phyloP scores from a whole-genome alignment of 2,113 vertebrate species.

The Phalacrocorax pelagicus region DNA sequence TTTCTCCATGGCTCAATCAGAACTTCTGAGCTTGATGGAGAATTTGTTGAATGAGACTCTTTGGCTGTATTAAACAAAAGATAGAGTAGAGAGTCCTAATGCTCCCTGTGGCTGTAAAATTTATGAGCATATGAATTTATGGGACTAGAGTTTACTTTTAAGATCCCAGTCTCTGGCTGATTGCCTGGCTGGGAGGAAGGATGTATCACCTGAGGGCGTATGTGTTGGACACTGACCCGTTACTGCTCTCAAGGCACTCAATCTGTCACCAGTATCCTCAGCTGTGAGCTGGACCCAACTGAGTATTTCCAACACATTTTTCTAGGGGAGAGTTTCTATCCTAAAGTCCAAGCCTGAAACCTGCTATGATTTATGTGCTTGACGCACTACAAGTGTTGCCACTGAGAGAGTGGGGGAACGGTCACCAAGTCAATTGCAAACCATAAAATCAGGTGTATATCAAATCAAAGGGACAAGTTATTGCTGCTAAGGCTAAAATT shows the following conservation, averaged over 20 bases:
- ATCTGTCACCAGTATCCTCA: background rate
- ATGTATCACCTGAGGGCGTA: background rate
- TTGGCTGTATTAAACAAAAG: background rate
- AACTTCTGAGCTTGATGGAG: background rate
- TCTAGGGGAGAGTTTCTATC: background rate
- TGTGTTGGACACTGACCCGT: background rate
- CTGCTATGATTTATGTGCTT: background rate
- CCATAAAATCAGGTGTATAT: background rate
- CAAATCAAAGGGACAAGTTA: background rate
- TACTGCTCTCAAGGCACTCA: background rate
- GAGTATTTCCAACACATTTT: background rate
- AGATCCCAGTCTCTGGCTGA: background rate
- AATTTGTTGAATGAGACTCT: conserved; percentile 7
- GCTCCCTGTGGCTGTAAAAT: background rate
- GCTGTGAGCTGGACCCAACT: background rate
- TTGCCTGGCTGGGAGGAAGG: background rate
- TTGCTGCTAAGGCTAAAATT: background rate
- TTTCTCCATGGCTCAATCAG: background rate
- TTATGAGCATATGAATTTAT: background rate
- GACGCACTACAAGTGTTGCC: background rate
- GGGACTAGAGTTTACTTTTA: background rate
- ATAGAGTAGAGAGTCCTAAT: background rate
- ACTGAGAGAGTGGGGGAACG: rapidly evolving
- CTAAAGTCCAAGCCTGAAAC: background rate
- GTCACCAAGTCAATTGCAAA: background rate